These are phyloP conservation scores for Panthera leo DNA, from an alignment of 2,113 vertebrate species.

Conservation along the genomic window DNA sequence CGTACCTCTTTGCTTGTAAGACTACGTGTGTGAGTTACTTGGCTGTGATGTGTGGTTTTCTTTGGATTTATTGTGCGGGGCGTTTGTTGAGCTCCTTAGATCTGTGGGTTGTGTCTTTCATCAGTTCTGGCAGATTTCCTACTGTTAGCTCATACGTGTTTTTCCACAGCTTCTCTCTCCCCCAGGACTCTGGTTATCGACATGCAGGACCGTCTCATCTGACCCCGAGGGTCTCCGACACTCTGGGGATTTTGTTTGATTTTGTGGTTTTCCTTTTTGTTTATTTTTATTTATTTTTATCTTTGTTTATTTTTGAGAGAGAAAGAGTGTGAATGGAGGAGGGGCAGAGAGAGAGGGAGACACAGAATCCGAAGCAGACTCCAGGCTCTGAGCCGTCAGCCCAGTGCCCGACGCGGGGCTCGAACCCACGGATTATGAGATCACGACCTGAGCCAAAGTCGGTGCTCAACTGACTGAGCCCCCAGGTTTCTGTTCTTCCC, in stretches of 20 bases:
- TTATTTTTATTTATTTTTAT: no score
- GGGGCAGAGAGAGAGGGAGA: no score
- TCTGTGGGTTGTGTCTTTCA: not conserved
- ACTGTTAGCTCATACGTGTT: rapidly evolving
- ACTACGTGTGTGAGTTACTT: not conserved
- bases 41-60: not conserved
- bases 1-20: not conserved
- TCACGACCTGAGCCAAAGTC: no score
- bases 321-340: no score
- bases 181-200: no score
- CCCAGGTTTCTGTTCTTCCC: not conserved
- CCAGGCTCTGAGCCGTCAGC: no score
- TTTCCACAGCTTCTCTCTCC: not conserved
- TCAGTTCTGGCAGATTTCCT: not conserved
- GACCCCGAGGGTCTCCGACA: not conserved
- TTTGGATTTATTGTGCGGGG: rapidly evolving
- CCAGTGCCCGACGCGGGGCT: no score
- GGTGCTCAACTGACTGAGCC: no score
- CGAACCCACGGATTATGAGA: no score
- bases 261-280: not conserved
- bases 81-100: not conserved
- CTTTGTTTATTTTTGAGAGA: no score
- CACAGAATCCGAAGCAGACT: no score
- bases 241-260: rapidly evolving
- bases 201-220: not conserved